A percentile compares a stretch with the other conserved stretches of the same genome.
These are phyloP conservation scores for Acridotheres tristis DNA, from an alignment of 2,797 vertebrate species.

Conservation along the genomic window DNA sequence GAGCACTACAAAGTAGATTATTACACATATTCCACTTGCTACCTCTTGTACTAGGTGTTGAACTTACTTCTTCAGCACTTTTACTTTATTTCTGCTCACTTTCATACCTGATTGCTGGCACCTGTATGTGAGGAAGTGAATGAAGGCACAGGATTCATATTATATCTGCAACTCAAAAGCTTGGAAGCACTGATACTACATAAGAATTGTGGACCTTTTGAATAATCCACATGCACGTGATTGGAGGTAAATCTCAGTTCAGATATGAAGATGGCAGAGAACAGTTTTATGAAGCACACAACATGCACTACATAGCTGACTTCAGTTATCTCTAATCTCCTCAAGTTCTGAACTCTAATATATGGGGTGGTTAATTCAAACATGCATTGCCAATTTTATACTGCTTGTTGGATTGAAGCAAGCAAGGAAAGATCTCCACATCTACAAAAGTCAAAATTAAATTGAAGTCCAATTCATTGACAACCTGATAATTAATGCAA, in stretches of 20 bases:
- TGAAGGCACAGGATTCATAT: background rate
- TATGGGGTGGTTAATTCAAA: background rate
- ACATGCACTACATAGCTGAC: background rate
- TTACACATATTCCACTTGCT: background rate
- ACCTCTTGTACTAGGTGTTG: background rate
- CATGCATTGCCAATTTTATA: background rate
- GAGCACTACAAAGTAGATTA: background rate
- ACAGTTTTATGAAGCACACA: background rate
- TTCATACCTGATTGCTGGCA: background rate
- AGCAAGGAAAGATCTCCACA: background rate
- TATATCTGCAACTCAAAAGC: background rate
- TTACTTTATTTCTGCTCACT: background rate
- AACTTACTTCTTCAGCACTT: background rate
- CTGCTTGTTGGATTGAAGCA: background rate
- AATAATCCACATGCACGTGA: background rate
- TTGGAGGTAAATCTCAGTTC: background rate
- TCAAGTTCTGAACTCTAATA: background rate
- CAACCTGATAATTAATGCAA: background rate
- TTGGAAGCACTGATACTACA: background rate
- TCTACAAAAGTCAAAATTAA: background rate
- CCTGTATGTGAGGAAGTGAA: rapidly evolving
- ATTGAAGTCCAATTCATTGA: background rate
- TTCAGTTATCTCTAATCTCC: background rate
- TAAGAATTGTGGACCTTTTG: background rate
- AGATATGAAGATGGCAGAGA: background rate